Evolutionary conservation across 2,888 invertebrate species (phyloP).

Genomic region (Thysanoteuthis rhombus): DNA sequence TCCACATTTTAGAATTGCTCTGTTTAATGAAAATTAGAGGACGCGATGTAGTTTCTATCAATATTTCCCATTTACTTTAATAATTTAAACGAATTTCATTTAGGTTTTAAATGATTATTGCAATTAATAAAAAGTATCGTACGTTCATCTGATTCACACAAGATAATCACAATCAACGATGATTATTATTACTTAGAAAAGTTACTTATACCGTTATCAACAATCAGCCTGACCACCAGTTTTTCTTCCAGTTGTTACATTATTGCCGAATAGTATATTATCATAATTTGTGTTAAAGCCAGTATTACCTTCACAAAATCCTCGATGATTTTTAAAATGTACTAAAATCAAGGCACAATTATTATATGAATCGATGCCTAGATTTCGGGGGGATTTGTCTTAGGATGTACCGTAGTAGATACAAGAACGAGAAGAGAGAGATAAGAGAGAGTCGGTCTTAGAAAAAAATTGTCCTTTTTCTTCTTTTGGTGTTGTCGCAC

Average conservation of each 20-base stretch:
- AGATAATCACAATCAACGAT: background rate
- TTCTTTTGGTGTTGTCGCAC: background rate
- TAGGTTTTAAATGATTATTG: no score
- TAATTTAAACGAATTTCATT: no score
- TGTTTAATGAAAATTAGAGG: no score
- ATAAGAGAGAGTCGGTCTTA: slow-evolving; percentile 19
- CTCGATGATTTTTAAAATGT: background rate
- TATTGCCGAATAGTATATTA: background rate
- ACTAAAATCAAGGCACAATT: background rate
- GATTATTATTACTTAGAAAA: no score
- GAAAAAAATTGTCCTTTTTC: background rate
- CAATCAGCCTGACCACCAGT: background rate
- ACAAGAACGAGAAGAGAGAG: slow-evolving; percentile 1
- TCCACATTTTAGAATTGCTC: no score
- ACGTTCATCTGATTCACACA: no score
- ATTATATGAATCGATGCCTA: background rate
- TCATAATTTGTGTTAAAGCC: slow-evolving; percentile 30
- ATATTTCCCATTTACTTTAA: no score
- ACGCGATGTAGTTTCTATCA: no score
- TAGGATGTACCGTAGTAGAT: background rate
- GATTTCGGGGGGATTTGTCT: background rate
- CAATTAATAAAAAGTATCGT: no score
- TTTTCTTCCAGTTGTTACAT: background rate
- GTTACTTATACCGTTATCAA: no score
- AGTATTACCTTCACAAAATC: slow-evolving; percentile 28